Evolutionary conservation across 2,113 vertebrate species (phyloP).

Genomic region (Lasiurus borealis): DNA sequence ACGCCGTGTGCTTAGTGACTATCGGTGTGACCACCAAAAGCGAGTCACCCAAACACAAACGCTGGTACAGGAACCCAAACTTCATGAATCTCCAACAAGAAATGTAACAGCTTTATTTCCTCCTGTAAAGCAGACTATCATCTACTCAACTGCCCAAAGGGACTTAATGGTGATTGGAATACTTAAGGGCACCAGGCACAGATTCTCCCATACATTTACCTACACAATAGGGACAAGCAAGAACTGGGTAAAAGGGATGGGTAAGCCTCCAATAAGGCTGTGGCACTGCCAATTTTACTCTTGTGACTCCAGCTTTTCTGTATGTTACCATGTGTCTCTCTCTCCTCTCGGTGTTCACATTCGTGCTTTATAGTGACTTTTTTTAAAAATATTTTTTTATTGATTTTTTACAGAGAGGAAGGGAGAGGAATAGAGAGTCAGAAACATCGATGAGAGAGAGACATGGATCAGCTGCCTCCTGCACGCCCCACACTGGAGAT

Average conservation of each 20-base stretch:
- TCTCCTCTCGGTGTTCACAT: neutral
- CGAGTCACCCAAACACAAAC: constrained; percentile 4
- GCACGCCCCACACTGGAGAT: too few relatives aligned
- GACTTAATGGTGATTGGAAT: neutral
- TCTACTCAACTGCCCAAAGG: constrained; percentile 31
- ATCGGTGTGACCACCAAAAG: neutral
- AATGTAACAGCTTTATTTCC: constrained; percentile 33
- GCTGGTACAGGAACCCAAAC: neutral
- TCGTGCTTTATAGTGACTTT: too few relatives aligned
- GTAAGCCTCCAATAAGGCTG: neutral
- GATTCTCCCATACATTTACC: neutral
- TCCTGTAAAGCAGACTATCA: neutral
- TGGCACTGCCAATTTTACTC: neutral
- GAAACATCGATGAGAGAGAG: too few relatives aligned
- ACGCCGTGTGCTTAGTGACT: neutral
- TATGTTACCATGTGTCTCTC: neutral
- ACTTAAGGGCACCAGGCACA: neutral
- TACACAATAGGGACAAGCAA: neutral
- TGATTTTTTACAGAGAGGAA: too few relatives aligned
- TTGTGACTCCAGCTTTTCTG: neutral
- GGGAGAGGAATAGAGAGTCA: too few relatives aligned
- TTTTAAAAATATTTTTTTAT: neutral
- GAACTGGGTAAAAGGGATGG: neutral
- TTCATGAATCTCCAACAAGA: neutral
- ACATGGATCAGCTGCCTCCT: too few relatives aligned